A percentile compares a stretch with the other conserved stretches of the same genome.
Evolutionary conservation across 30 jellyfish, hydroid and myxozoan species (phyloP).

Genomic region (Turritopsis rubra): DNA sequence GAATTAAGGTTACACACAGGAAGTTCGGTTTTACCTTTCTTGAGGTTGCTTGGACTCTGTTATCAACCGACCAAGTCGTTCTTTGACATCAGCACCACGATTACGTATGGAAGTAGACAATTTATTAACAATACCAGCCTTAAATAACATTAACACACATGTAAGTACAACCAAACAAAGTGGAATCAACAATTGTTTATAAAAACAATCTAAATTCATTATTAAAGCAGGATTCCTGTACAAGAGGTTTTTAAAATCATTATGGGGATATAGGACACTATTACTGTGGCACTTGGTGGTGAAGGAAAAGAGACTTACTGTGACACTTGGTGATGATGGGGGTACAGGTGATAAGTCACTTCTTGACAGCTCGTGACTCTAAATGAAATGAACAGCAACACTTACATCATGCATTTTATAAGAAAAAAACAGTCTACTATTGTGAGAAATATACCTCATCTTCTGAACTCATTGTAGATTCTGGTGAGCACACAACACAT

Average conservation of each 20-base stretch:
- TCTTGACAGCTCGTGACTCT: slow-evolving; percentile 93
- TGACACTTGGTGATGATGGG: slow-evolving; percentile 39
- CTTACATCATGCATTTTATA: not conserved
- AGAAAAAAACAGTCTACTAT: not conserved
- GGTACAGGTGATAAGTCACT: slow-evolving; percentile 91
- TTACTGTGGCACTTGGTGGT: not conserved
- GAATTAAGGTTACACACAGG: no score
- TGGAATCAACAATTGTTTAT: no score
- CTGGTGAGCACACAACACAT: slow-evolving; percentile 89
- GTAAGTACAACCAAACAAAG: no score
- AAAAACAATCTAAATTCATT: not conserved
- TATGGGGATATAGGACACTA: no score
- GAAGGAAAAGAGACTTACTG: not conserved
- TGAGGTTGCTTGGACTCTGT: slow-evolving; percentile 62
- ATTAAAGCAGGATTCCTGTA: no score
- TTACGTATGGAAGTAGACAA: slow-evolving; percentile 61
- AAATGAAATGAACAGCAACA: not conserved
- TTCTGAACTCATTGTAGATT: slow-evolving; percentile 80
- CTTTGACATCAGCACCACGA: slow-evolving; percentile 91
- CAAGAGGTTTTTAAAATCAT: no score
- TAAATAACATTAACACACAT: no score
- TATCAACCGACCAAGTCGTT: slow-evolving; percentile 79
- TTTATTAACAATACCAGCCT: slow-evolving; percentile 61
- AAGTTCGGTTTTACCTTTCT: no score
- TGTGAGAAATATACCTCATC: slow-evolving; percentile 56